Percentiles rank a stretch among this genome's conserved stretches.
phyloP scores from a whole-genome alignment of 2,797 vertebrate species.

The Poeciliopsis turneri region DNA sequence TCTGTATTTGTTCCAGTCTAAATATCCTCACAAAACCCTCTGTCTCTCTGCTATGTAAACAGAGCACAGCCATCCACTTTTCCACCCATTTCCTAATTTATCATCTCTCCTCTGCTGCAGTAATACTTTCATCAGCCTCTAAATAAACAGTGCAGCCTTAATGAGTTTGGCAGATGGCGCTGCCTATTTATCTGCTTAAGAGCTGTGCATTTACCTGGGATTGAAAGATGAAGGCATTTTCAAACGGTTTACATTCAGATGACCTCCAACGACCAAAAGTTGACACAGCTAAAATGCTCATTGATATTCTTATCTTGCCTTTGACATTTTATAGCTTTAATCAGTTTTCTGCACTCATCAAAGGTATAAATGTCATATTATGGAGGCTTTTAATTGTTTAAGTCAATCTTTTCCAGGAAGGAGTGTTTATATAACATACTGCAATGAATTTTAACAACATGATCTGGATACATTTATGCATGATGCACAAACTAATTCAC shows the following conservation, averaged over 20 bases:
- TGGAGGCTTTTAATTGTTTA: not conserved
- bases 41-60: conserved; percentile 3
- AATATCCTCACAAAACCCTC: conserved; percentile 30
- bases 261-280: conserved; percentile 24
- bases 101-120: conserved; percentile 23
- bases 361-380: not conserved
- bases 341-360: not conserved
- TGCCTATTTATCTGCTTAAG: conserved; percentile 15
- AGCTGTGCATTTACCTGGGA: conserved; percentile 11
- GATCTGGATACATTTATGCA: no score
- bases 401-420: not conserved
- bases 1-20: conserved; percentile 17
- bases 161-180: conserved; percentile 38
- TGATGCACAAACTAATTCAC: not conserved
- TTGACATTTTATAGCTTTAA: not conserved
- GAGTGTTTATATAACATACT: not conserved
- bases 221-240: conserved; percentile 16
- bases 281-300: not conserved
- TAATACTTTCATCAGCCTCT: conserved; percentile 44
- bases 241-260: not conserved
- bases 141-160: conserved; percentile 26
- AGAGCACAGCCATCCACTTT: conserved; percentile 9
- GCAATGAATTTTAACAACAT: not conserved
- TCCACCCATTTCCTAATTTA: conserved; percentile 27
- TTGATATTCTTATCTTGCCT: not conserved